Evolutionary conservation across 2,797 vertebrate species (phyloP).

Genomic region (Phaenicophaeus curvirostris): DNA sequence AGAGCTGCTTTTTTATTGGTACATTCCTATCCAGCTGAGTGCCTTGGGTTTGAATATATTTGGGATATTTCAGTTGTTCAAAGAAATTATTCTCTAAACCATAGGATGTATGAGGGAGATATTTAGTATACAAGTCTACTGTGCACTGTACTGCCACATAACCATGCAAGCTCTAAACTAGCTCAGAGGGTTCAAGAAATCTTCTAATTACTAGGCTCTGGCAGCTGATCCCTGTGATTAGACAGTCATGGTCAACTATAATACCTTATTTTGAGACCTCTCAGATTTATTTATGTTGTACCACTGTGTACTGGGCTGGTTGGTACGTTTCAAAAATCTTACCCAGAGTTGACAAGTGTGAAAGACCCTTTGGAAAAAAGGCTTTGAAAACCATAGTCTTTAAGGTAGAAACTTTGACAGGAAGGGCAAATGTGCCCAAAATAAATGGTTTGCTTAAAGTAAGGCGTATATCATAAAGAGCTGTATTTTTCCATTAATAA

Average conservation of each 20-base stretch:
- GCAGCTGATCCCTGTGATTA: background rate
- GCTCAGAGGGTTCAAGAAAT: background rate
- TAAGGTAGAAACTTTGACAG: slow-evolving; percentile 8
- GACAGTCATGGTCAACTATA: background rate
- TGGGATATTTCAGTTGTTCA: background rate
- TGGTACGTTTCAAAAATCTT: background rate
- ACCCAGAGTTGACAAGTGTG: background rate
- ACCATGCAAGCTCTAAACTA: background rate
- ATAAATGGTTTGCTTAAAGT: background rate
- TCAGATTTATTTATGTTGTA: background rate
- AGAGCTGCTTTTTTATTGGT: background rate
- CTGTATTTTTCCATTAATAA: slow-evolving; percentile 46
- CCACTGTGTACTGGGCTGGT: background rate
- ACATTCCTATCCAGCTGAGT: background rate
- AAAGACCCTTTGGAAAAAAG: slow-evolving; percentile 11
- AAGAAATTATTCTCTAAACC: background rate
- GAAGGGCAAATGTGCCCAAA: background rate
- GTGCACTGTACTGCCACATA: background rate
- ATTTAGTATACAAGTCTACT: background rate
- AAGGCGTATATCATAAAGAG: background rate
- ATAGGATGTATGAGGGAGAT: background rate
- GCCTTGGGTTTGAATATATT: background rate
- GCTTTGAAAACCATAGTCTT: background rate
- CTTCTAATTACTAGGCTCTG: background rate
- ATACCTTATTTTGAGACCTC: background rate